Percentiles rank a stretch among this genome's conserved stretches.
Conservation (phyloP, 2,888 invertebrate genomes). For the Trachelus iudaicus region DNA sequence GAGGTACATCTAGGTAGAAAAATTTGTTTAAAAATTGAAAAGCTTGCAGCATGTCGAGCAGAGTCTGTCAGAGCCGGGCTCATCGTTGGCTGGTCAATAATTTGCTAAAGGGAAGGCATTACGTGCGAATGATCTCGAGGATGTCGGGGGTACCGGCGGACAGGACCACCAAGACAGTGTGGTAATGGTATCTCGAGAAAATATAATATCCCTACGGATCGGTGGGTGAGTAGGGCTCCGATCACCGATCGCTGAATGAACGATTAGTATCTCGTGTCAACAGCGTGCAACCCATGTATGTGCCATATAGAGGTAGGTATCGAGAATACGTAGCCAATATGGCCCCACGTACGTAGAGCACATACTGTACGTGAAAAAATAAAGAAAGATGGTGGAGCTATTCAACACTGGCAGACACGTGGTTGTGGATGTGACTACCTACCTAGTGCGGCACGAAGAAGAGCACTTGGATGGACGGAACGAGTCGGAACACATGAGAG, state of each 20-base stretch:
- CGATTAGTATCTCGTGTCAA: conserved; percentile 62
- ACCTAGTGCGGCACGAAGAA: neutral
- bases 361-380: neutral
- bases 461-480: neutral
- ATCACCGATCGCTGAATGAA: conserved; percentile 56
- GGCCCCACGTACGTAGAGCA: conserved; percentile 11
- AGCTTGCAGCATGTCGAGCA: neutral
- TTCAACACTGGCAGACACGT: neutral
- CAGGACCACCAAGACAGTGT: conserved; percentile 62
- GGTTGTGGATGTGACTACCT: neutral
- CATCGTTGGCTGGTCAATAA: conserved; percentile 59
- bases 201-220: conserved; percentile 44
- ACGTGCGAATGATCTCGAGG: conserved; percentile 60
- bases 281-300: conserved; percentile 19
- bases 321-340: neutral
- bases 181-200: conserved; percentile 59
- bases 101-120: conserved; percentile 64
- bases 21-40: neutral
- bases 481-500: conserved; percentile 5
- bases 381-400: neutral
- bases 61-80: conserved; percentile 39
- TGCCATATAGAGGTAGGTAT: neutral
- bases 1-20: neutral
- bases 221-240: conserved; percentile 39
- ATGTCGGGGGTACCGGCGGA: conserved; percentile 47